phyloP scores from a whole-genome alignment of 2,113 vertebrate species.

The Neofelis nebulosa region DNA sequence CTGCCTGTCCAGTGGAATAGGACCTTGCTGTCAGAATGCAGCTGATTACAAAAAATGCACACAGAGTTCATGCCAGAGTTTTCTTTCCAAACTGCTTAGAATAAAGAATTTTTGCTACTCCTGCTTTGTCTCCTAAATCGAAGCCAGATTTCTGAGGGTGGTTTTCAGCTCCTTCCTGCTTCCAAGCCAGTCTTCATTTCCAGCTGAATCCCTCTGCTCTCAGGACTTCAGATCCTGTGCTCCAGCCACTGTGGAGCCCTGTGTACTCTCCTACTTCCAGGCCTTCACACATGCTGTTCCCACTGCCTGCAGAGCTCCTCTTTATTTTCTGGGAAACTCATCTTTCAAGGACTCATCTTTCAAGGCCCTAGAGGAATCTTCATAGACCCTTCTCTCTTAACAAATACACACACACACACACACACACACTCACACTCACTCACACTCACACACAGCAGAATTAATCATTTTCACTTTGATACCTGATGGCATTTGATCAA shows the following conservation, averaged over 20 bases:
- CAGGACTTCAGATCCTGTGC: too few species aligned
- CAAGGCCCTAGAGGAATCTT: background rate
- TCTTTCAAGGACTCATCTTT: background rate
- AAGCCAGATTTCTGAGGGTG: background rate
- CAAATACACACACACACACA: too few species aligned
- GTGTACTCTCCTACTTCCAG: background rate
- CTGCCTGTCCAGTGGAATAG: background rate
- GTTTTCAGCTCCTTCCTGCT: background rate
- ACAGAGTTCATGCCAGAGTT: background rate
- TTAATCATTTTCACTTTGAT: background rate
- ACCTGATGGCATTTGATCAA: background rate
- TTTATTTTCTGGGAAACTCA: background rate
- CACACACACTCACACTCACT: too few species aligned
- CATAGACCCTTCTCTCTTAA: background rate
- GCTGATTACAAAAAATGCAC: background rate
- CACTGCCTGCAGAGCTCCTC: background rate
- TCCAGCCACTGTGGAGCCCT: background rate
- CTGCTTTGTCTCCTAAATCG: background rate
- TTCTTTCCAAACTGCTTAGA: background rate
- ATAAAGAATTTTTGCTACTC: background rate
- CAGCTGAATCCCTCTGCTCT: background rate
- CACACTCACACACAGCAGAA: background rate
- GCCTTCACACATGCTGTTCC: background rate
- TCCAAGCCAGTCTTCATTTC: background rate
- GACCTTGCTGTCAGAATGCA: background rate